A percentile compares a stretch with the other conserved stretches of the same genome.
phyloP scores from a whole-genome alignment of 2,888 invertebrate species.

The Beris chalybata region DNA sequence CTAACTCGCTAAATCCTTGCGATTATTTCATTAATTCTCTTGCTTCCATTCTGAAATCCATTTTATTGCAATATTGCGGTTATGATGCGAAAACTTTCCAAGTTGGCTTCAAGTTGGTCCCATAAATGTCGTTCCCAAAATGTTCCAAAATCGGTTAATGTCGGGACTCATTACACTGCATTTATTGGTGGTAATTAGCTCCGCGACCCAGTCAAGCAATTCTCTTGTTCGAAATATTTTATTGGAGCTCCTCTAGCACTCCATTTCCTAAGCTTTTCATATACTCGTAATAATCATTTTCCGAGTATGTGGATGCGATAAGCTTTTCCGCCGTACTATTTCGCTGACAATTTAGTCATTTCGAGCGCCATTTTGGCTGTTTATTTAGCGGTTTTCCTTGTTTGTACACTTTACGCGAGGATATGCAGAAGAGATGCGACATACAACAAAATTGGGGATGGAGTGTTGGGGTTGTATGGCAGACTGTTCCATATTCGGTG shows the following conservation, averaged over 20 bases:
- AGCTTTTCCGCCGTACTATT: no score
- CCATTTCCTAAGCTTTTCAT: no score
- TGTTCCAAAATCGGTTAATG: no score
- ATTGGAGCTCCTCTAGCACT: no score
- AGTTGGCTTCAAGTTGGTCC: conserved; percentile 1
- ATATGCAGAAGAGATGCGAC: conserved; percentile 4
- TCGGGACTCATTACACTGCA: no score
- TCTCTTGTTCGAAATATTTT: conserved; percentile 1
- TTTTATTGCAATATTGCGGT: conserved; percentile 17
- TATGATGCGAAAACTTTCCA: neutral
- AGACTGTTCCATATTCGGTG: neutral
- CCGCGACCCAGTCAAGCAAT: conserved; percentile 17
- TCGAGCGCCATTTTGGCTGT: conserved; percentile 16
- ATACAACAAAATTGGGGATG: neutral
- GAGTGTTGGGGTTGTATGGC: neutral
- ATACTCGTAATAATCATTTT: no score
- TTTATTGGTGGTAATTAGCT: no score
- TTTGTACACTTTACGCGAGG: conserved; percentile 13
- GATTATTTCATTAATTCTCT: conserved; percentile 12
- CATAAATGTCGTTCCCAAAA: no score
- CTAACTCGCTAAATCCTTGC: conserved; percentile 12
- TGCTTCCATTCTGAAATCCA: conserved; percentile 8
- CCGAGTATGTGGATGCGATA: neutral
- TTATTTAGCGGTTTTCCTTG: conserved; percentile 17
- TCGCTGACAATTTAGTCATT: conserved; percentile 26